These are phyloP conservation scores for Rhea pennata DNA, from an alignment of 2,113 vertebrate genomes.

Conservation along the genomic window DNA sequence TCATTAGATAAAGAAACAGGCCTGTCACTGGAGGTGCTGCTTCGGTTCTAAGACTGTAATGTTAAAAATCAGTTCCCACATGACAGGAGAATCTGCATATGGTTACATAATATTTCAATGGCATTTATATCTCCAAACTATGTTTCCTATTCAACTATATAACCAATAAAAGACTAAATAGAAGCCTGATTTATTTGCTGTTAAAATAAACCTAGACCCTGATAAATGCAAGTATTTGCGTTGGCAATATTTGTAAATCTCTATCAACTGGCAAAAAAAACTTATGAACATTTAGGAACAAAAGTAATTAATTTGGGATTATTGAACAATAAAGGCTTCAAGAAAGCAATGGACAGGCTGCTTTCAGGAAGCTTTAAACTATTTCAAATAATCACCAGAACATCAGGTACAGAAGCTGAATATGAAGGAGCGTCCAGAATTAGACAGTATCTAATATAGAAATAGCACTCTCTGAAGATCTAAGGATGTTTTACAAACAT, in stretches of 20 bases:
- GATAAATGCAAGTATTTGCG: not conserved
- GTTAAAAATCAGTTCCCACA: not conserved
- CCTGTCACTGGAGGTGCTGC: not conserved
- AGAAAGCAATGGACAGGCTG: not conserved
- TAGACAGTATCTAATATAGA: not conserved
- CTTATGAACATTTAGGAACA: not conserved
- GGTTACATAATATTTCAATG: not conserved
- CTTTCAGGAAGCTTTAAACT: not conserved
- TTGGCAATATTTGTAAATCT: not conserved
- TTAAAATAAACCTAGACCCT: not conserved
- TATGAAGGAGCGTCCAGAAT: not conserved
- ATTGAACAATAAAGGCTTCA: not conserved
- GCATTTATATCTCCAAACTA: not conserved
- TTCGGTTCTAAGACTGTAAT: not conserved
- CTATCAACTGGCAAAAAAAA: not conserved
- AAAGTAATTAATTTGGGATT: not conserved
- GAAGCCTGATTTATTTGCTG: not conserved
- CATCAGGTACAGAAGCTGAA: not conserved
- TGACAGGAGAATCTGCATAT: rapidly evolving
- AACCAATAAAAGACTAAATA: not conserved
- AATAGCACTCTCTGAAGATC: not conserved
- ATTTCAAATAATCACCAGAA: not conserved
- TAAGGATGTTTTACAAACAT: not conserved
- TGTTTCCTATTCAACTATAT: not conserved
- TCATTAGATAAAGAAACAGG: not conserved